These are phyloP conservation scores for Cataglyphis albicans DNA, from an alignment of 2,888 invertebrate genomes.

Conservation along the genomic window DNA sequence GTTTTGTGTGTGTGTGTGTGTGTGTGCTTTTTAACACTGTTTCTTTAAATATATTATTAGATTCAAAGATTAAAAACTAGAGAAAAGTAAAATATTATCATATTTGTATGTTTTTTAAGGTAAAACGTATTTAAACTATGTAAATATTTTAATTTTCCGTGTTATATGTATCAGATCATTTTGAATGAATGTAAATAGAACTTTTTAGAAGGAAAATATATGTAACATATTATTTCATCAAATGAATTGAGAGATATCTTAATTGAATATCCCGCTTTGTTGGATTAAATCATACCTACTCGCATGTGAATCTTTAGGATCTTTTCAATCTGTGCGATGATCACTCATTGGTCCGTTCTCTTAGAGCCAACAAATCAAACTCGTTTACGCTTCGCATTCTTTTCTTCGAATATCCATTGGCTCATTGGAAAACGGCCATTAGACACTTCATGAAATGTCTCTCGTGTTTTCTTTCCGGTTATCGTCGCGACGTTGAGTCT, in stretches of 20 bases:
- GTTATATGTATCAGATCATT: background rate
- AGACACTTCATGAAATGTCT: background rate
- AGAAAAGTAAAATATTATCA: background rate
- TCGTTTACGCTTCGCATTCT: too few species aligned
- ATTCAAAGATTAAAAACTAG: background rate
- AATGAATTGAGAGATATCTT: background rate
- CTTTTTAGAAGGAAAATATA: background rate
- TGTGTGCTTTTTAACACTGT: background rate
- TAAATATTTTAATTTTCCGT: background rate
- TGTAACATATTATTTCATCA: background rate
- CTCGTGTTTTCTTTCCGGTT: constrained; percentile 76
- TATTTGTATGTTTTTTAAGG: too few species aligned
- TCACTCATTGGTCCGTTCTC: background rate
- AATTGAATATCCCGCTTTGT: background rate
- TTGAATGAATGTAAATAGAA: background rate
- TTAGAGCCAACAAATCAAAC: too few species aligned
- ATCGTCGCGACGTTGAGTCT: constrained; percentile 62
- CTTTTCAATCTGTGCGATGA: background rate
- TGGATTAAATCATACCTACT: background rate
- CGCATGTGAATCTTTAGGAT: background rate
- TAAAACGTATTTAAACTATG: background rate
- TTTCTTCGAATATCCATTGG: background rate
- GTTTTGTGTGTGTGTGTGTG: background rate
- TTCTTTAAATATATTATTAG: background rate
- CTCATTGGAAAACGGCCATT: background rate